Conservation (phyloP, 2,888 invertebrate genomes). For the Ashinkailepas kermadecensis region DNA sequence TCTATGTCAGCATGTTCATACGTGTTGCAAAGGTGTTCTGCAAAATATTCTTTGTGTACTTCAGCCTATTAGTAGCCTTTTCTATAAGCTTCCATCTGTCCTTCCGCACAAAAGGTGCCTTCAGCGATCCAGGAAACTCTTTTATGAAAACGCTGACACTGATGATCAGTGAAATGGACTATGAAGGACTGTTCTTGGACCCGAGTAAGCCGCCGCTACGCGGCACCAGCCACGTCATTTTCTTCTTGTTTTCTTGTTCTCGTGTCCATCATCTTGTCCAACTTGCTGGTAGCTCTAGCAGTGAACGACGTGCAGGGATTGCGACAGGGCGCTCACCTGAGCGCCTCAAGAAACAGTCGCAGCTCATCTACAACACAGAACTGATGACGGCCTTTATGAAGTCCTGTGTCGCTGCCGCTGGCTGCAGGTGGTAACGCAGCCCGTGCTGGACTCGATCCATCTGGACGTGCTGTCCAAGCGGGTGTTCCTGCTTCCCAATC, state of each 20-base stretch:
- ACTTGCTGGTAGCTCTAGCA: slow-evolving; percentile 53
- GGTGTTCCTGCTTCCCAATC: slow-evolving; percentile 28
- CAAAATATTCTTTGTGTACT: slow-evolving; percentile 46
- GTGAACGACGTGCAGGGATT: slow-evolving; percentile 54
- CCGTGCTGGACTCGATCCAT: not conserved
- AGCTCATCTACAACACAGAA: slow-evolving; percentile 33
- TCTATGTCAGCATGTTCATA: slow-evolving; percentile 55
- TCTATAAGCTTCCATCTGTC: slow-evolving; percentile 53
- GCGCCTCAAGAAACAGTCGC: slow-evolving; percentile 51
- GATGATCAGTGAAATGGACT: slow-evolving; percentile 56
- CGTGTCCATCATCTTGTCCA: slow-evolving; percentile 54
- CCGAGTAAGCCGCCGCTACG: slow-evolving; percentile 25
- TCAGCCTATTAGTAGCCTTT: slow-evolving; percentile 52
- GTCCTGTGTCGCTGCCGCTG: not conserved
- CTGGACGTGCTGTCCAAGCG: slow-evolving; percentile 23
- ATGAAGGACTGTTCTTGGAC: slow-evolving; percentile 46
- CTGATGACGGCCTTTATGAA: slow-evolving; percentile 2
- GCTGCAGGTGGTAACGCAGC: not conserved
- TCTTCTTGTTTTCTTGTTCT: slow-evolving; percentile 50
- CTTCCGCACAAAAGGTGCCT: slow-evolving; percentile 48
- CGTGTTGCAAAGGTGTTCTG: slow-evolving; percentile 52
- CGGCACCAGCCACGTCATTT: slow-evolving; percentile 46
- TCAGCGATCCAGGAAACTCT: slow-evolving; percentile 50
- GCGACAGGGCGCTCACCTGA: slow-evolving; percentile 52
- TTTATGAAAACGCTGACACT: slow-evolving; percentile 53